Conservation (phyloP, 2,888 invertebrate genomes). For the Morinoia aosen region DNA sequence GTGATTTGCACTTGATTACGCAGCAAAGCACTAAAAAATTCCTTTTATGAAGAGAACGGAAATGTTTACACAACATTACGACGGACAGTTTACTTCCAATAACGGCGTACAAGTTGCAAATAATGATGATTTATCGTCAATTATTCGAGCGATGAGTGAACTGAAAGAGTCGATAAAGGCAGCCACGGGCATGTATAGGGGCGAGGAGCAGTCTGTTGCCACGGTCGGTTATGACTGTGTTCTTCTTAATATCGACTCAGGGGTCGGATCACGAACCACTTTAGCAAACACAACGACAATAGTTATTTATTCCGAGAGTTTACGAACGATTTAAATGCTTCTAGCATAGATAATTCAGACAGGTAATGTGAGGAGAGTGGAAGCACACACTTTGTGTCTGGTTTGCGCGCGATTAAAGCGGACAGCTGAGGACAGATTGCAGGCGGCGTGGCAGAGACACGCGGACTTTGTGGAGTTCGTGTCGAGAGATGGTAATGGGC, state of each 20-base stretch:
- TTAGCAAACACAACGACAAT: neutral
- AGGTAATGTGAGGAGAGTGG: neutral
- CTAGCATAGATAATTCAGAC: neutral
- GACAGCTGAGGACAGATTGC: neutral
- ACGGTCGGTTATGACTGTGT: neutral
- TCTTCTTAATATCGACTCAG: neutral
- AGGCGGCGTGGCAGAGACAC: constrained; percentile 8
- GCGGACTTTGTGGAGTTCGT: neutral
- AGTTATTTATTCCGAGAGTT: neutral
- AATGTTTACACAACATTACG: neutral
- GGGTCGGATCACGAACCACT: neutral
- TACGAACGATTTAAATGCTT: neutral
- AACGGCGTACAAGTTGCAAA: neutral
- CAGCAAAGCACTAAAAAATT: neutral
- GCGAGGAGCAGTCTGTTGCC: neutral
- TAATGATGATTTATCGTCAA: constrained; percentile 12
- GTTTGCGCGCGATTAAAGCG: neutral
- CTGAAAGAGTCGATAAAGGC: neutral
- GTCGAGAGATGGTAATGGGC: neutral
- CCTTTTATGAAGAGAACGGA: neutral
- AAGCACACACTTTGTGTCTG: neutral
- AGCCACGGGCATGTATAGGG: neutral
- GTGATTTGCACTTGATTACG: neutral
- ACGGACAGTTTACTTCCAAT: constrained; percentile 1
- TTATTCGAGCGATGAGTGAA: neutral